Percentiles rank a stretch among this genome's conserved stretches.
These are phyloP conservation scores for Chloromyia formosa DNA, from an alignment of 2,888 invertebrate genomes.

Conservation along the genomic window DNA sequence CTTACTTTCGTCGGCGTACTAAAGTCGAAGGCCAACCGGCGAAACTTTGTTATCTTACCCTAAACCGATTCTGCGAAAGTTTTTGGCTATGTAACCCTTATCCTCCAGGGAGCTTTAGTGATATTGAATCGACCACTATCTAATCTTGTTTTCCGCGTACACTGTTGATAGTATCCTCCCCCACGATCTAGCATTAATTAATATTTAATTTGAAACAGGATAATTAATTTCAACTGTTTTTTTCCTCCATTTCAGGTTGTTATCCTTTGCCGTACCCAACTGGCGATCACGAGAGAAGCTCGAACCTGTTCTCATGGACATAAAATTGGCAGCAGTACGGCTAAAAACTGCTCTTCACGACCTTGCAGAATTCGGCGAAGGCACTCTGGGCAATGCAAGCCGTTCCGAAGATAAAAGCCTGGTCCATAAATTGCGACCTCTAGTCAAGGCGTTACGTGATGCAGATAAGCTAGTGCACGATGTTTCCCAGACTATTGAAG, in stretches of 20 bases:
- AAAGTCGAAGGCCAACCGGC: too few species aligned
- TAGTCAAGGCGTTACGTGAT: constrained; percentile 82
- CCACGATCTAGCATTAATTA: too few species aligned
- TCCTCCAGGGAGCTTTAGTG: too few species aligned
- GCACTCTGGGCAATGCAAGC: constrained; percentile 86
- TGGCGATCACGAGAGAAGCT: constrained; percentile 85
- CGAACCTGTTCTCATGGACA: constrained; percentile 81
- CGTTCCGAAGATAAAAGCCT: constrained; percentile 83
- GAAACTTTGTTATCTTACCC: too few species aligned
- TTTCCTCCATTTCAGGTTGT: constrained; percentile 60
- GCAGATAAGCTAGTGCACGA: constrained; percentile 83
- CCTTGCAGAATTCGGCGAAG: constrained; percentile 88
- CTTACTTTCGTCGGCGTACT: too few species aligned
- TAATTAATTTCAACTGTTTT: too few species aligned
- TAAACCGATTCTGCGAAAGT: too few species aligned
- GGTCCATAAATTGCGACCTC: constrained; percentile 77
- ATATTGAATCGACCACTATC: too few species aligned
- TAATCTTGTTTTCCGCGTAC: too few species aligned
- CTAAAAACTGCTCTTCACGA: constrained; percentile 85
- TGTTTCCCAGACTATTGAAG: constrained; percentile 77
- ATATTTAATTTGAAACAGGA: too few species aligned
- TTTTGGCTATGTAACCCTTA: too few species aligned
- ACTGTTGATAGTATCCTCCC: too few species aligned
- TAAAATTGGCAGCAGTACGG: constrained; percentile 81
- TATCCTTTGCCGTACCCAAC: constrained; percentile 80